Percentiles rank a stretch among this genome's conserved stretches.
These are phyloP conservation scores for Diaprepes abbreviatus DNA, from an alignment of 2,888 invertebrate species.

Conservation along the genomic window DNA sequence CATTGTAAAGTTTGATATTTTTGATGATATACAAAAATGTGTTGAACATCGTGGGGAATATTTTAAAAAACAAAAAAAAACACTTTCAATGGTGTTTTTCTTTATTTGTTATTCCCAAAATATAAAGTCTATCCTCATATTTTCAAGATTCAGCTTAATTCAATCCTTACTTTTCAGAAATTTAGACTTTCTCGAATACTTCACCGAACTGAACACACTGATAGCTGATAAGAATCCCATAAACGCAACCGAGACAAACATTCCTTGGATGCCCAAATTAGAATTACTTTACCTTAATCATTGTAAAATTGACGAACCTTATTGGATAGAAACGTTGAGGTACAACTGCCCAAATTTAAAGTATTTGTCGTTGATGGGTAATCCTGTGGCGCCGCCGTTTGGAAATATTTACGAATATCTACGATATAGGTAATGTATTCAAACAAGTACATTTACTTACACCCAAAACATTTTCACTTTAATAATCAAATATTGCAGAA, in stretches of 20 bases:
- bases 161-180: too few species aligned
- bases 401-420: conserved; percentile 82
- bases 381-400: conserved; percentile 84
- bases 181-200: conserved; percentile 79
- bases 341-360: conserved; percentile 80
- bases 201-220: conserved; percentile 80
- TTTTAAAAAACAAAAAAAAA: too few species aligned
- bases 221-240: conserved; percentile 87
- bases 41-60: too few species aligned
- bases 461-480: too few species aligned
- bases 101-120: too few species aligned
- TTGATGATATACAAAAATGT: too few species aligned
- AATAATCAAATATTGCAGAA: too few species aligned
- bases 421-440: conserved; percentile 77
- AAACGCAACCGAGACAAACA: conserved; percentile 73
- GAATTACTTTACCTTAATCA: conserved; percentile 83
- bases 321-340: conserved; percentile 79
- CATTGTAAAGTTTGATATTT: too few species aligned
- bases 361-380: conserved; percentile 88
- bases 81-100: too few species aligned
- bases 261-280: conserved; percentile 81
- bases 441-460: too few species aligned
- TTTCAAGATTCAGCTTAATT: too few species aligned
- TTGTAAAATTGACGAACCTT: conserved; percentile 71
- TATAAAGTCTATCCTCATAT: too few species aligned